Evolutionary conservation across 2,888 invertebrate genomes (phyloP).

Genomic region (Prenolepis imparis): DNA sequence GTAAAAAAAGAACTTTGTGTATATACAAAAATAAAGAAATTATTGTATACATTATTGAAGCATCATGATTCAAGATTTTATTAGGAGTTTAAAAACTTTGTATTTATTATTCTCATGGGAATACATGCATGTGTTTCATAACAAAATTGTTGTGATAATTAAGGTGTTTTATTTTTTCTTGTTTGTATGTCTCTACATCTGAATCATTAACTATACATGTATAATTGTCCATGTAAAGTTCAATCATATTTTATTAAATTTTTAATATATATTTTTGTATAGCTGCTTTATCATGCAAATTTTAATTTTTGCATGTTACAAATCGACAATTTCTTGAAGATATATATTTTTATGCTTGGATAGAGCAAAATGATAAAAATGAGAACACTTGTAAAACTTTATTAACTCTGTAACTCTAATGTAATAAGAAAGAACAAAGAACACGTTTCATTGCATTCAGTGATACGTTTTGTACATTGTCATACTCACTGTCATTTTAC

Average conservation of each 20-base stretch:
- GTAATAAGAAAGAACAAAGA: slow-evolving; percentile 49
- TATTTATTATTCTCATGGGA: slow-evolving; percentile 10
- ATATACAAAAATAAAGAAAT: slow-evolving; percentile 59
- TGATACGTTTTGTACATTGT: slow-evolving; percentile 41
- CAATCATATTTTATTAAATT: slow-evolving; percentile 23
- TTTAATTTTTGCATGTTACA: slow-evolving; percentile 29
- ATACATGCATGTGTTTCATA: slow-evolving; percentile 23
- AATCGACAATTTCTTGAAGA: slow-evolving; percentile 27
- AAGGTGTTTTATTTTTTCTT: slow-evolving; percentile 26
- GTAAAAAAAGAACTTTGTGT: slow-evolving; percentile 68
- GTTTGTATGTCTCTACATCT: slow-evolving; percentile 13
- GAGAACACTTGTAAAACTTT: slow-evolving; percentile 71
- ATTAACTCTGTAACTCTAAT: slow-evolving; percentile 49
- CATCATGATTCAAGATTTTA: slow-evolving; percentile 20
- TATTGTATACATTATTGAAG: slow-evolving; percentile 25
- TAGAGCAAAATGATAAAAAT: slow-evolving; percentile 58
- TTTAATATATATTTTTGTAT: slow-evolving; percentile 27
- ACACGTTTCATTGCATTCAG: slow-evolving; percentile 54
- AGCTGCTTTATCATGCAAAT: slow-evolving; percentile 26
- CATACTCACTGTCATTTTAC: slow-evolving; percentile 43
- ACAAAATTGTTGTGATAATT: slow-evolving; percentile 8
- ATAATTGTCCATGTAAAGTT: slow-evolving; percentile 7
- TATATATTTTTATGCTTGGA: slow-evolving; percentile 35
- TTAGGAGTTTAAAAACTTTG: slow-evolving; percentile 13
- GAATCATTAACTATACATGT: not conserved